A percentile compares a stretch with the other conserved stretches of the same genome.
Conservation (phyloP, 1,140 invertebrate species). For the Pachypeltis micranthus region DNA sequence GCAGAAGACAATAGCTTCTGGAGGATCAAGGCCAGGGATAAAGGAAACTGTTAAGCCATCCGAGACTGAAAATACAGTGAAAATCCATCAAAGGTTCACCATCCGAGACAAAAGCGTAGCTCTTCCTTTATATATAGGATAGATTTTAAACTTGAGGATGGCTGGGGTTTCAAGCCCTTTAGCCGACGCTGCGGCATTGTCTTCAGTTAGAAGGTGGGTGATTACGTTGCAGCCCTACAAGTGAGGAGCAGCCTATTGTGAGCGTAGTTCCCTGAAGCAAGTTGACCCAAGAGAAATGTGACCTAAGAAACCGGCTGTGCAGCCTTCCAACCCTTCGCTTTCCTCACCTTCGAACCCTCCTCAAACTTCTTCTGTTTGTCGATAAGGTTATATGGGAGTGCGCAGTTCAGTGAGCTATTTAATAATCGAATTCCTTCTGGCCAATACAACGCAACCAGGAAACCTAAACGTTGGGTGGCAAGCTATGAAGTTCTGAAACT, state of each 20-base stretch:
- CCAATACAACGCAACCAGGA: too few species aligned
- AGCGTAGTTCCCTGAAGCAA: slow-evolving; percentile 2
- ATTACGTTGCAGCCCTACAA: slow-evolving; percentile 11
- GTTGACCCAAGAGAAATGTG: slow-evolving; percentile 12
- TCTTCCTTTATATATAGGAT: slow-evolving; percentile 7
- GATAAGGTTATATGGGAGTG: too few species aligned
- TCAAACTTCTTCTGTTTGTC: too few species aligned
- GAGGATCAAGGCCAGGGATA: slow-evolving; percentile 2
- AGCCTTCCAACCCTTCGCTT: too few species aligned
- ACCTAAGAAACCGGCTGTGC: slow-evolving; percentile 1
- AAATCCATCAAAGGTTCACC: slow-evolving; percentile 12
- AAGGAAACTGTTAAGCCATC: slow-evolving; percentile 12
- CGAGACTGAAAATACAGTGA: slow-evolving; percentile 13
- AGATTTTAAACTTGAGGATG: slow-evolving; percentile 12
- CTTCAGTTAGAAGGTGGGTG: slow-evolving; percentile 1
- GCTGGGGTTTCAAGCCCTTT: slow-evolving; percentile 5
- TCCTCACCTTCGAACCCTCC: not conserved
- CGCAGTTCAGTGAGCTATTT: too few species aligned
- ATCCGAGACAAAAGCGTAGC: not conserved
- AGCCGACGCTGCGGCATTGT: not conserved
- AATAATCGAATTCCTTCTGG: too few species aligned
- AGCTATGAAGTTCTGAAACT: too few species aligned
- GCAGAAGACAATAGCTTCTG: not conserved
- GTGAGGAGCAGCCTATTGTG: slow-evolving; percentile 8
- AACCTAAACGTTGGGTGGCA: too few species aligned